phyloP scores from a whole-genome alignment of 2,113 vertebrate genomes.

The Sceloporus tristichus region DNA sequence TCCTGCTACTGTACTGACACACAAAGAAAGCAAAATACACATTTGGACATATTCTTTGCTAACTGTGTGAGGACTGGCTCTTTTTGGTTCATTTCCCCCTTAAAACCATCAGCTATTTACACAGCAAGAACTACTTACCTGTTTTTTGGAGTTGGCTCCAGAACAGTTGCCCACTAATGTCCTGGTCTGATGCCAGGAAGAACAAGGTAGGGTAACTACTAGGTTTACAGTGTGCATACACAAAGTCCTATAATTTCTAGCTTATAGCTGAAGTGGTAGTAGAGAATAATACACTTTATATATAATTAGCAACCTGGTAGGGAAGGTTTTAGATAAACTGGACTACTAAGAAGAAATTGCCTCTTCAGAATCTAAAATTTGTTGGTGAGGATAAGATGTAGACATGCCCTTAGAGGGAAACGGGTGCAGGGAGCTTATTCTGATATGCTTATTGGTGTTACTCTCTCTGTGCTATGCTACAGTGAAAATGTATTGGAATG shows the following conservation, averaged over 20 bases:
- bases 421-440: neutral
- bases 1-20: neutral
- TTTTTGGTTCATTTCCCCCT: neutral
- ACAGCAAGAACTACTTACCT: neutral
- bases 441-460: neutral
- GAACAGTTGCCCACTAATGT: neutral
- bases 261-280: neutral
- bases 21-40: neutral
- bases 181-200: neutral
- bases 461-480: neutral
- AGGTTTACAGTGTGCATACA: neutral
- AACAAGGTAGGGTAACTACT: neutral
- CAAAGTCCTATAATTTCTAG: neutral
- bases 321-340: neutral
- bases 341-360: neutral
- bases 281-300: neutral
- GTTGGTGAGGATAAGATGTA: neutral
- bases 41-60: neutral
- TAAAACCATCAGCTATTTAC: neutral
- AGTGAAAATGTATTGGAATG: neutral
- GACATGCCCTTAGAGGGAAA: neutral
- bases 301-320: neutral
- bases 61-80: neutral
- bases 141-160: neutral
- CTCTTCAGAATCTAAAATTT: neutral